phyloP scores from a whole-genome alignment of 2,113 vertebrate species.

The Channa argus region DNA sequence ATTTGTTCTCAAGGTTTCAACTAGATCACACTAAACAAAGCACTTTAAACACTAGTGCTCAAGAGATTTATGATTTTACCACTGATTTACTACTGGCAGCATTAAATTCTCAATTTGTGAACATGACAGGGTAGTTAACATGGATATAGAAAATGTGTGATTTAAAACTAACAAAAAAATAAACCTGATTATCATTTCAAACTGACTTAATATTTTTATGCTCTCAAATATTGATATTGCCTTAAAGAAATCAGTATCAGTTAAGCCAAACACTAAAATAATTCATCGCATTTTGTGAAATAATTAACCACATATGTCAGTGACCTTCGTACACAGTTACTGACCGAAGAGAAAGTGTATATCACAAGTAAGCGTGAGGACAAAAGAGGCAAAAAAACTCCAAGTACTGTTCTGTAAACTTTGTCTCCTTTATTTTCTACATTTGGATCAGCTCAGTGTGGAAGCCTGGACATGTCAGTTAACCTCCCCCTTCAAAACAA shows the following conservation, averaged over 20 bases:
- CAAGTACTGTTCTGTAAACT: constrained; percentile 72
- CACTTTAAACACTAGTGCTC: too few relatives aligned
- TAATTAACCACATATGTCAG: not conserved
- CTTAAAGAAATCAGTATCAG: too few relatives aligned
- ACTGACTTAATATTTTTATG: too few relatives aligned
- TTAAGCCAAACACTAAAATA: too few relatives aligned
- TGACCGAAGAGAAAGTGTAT: not conserved
- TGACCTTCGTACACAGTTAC: not conserved
- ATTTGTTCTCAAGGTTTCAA: too few relatives aligned
- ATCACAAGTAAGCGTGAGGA: not conserved
- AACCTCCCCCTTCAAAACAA: not conserved
- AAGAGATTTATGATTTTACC: too few relatives aligned
- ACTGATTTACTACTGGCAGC: too few relatives aligned
- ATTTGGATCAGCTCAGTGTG: constrained; percentile 81
- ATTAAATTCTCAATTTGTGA: too few relatives aligned
- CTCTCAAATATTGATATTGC: not conserved
- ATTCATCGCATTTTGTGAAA: not conserved
- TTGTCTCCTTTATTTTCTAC: constrained; percentile 80
- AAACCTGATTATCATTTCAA: not conserved
- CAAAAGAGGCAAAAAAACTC: constrained; percentile 37
- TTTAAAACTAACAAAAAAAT: not conserved
- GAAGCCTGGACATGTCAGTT: constrained; percentile 76
- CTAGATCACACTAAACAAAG: too few relatives aligned
- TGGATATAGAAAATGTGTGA: not conserved
- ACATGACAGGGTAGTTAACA: too few relatives aligned